A percentile compares a stretch with the other conserved stretches of the same genome.
Evolutionary conservation across 2,113 vertebrate species (phyloP).

Genomic region (Salvelinus alpinus): DNA sequence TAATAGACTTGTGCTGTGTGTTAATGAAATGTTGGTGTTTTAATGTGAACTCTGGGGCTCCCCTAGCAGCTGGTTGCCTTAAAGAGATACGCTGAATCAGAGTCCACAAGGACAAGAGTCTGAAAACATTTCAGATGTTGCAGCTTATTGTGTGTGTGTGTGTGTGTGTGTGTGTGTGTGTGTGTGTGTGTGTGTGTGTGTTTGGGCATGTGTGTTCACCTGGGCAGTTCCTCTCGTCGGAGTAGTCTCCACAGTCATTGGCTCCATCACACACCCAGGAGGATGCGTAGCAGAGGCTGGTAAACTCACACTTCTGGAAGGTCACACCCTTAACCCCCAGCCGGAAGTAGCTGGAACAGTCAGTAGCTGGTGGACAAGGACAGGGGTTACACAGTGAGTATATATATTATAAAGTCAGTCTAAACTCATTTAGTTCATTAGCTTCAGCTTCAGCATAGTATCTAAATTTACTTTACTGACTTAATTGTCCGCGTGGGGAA

Average conservation of each 20-base stretch:
- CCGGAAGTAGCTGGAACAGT: conserved; percentile 95
- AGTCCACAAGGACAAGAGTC: background rate
- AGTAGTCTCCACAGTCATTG: conserved; percentile 95
- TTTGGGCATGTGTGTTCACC: conserved; percentile 66
- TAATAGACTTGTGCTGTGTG: background rate
- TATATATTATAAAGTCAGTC: background rate
- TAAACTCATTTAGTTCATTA: background rate
- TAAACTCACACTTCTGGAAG: conserved; percentile 91
- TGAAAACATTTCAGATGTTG: background rate
- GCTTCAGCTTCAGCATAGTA: no score
- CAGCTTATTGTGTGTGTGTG: background rate
- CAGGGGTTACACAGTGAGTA: background rate
- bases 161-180: background rate
- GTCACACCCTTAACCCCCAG: conserved; percentile 88
- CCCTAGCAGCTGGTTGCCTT: no score
- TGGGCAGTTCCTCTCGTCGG: conserved; percentile 91
- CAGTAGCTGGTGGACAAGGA: conserved; percentile 78
- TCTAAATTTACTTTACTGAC: no score
- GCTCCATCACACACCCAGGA: conserved; percentile 91
- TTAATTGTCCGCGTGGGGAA: no score
- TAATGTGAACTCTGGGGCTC: background rate
- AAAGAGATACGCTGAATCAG: background rate
- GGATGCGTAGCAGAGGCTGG: conserved; percentile 87
- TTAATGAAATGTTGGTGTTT: background rate
- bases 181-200: background rate